Conservation (phyloP, 2,888 invertebrate species). For the Laothoe populi region DNA sequence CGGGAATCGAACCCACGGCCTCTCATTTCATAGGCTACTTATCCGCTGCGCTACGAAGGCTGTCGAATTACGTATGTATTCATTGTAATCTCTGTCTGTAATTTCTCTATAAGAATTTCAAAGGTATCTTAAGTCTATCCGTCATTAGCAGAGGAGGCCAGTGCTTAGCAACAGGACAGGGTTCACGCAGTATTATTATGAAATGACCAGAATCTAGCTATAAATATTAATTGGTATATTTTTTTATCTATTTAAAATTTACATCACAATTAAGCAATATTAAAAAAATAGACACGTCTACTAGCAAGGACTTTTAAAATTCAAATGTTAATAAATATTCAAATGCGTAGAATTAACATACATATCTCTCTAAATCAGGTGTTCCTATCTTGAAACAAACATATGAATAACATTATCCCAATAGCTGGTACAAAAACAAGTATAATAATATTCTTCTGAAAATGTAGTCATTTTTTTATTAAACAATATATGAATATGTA, state of each 20-base stretch:
- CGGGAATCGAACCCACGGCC: too few relatives aligned
- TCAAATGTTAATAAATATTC: neutral
- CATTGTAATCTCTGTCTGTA: too few relatives aligned
- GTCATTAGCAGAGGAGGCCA: too few relatives aligned
- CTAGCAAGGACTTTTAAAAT: neutral
- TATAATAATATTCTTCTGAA: neutral
- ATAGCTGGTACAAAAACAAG: neutral
- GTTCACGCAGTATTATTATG: too few relatives aligned
- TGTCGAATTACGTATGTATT: too few relatives aligned
- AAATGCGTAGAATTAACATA: neutral
- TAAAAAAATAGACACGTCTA: neutral
- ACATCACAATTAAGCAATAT: neutral
- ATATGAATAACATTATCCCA: neutral
- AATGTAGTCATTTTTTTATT: neutral
- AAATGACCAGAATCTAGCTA: too few relatives aligned
- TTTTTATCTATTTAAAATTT: neutral
- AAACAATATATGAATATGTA: conserved; percentile 19
- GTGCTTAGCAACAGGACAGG: too few relatives aligned
- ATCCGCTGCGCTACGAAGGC: too few relatives aligned
- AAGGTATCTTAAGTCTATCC: too few relatives aligned
- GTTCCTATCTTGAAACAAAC: neutral
- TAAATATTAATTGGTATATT: too few relatives aligned
- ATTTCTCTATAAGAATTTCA: too few relatives aligned
- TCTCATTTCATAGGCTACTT: too few relatives aligned
- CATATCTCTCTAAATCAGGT: neutral